Conservation (phyloP, 2,797 vertebrate genomes). For the Adelosebastes latens region DNA sequence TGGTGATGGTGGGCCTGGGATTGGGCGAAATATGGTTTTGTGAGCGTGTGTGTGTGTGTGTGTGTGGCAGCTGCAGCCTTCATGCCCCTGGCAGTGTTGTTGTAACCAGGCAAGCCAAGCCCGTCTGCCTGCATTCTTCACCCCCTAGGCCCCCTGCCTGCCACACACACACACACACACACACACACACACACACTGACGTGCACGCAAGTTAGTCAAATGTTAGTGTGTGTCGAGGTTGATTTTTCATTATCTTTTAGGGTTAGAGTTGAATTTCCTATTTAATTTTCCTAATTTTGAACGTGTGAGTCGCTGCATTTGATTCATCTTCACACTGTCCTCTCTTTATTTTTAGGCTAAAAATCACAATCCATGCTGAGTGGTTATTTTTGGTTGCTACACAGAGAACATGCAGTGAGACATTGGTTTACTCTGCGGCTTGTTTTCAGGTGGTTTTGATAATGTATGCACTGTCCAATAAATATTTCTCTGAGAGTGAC, state of each 20-base stretch:
- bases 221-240: not conserved
- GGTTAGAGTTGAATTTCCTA: not conserved
- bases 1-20: conserved; percentile 66
- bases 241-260: conserved; percentile 8
- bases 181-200: not conserved
- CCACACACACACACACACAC: conserved; percentile 24
- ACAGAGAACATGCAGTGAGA: conserved; percentile 2
- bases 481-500: conserved; percentile 43
- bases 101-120: conserved; percentile 79
- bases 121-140: conserved; percentile 77
- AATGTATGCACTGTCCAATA: conserved; percentile 40
- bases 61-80: conserved; percentile 73
- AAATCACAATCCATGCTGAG: not conserved
- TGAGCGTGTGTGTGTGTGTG: conserved; percentile 14
- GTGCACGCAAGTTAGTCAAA: not conserved
- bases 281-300: not conserved
- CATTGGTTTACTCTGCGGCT: conserved; percentile 15
- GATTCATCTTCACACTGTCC: not conserved
- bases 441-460: conserved; percentile 26
- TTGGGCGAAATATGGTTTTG: conserved; percentile 64
- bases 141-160: conserved; percentile 48
- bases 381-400: conserved; percentile 1
- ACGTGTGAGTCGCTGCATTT: not conserved
- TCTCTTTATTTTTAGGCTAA: not conserved
- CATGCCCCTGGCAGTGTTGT: conserved; percentile 76